Evolutionary conservation across 2,888 invertebrate species (phyloP).

Genomic region (Omphaloscelis lunosa): DNA sequence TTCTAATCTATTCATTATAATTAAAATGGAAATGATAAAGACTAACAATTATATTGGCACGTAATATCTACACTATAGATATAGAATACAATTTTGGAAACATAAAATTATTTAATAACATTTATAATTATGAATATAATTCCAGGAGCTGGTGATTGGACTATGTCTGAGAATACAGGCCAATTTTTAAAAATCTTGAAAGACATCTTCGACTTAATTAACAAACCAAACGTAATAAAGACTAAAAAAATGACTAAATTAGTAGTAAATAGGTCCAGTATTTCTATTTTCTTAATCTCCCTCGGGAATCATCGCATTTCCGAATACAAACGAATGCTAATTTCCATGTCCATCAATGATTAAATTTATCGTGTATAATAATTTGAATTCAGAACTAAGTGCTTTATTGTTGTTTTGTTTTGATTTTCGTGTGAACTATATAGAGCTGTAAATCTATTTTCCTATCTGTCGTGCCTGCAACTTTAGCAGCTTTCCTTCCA

Average conservation of each 20-base stretch:
- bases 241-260: constrained; percentile 42
- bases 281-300: too few species aligned
- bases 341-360: too few species aligned
- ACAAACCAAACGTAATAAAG: constrained; percentile 14
- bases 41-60: constrained; percentile 75
- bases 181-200: background rate
- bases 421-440: too few species aligned
- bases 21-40: constrained; percentile 68
- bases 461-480: too few species aligned
- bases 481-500: too few species aligned
- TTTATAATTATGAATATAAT: constrained; percentile 9
- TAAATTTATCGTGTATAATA: too few species aligned
- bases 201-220: constrained; percentile 21
- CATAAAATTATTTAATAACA: background rate
- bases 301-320: too few species aligned
- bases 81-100: constrained; percentile 49
- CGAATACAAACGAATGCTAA: too few species aligned
- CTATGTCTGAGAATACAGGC: background rate
- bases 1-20: constrained; percentile 68
- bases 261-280: constrained; percentile 27
- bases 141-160: constrained; percentile 3
- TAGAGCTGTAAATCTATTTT: too few species aligned
- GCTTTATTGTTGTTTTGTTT: too few species aligned
- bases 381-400: too few species aligned
- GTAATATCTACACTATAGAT: constrained; percentile 67